Evolutionary conservation across 2,888 invertebrate species (phyloP), one percentile per base, ranked within the genome.

Genomic region (Taenaris catops): DNA sequence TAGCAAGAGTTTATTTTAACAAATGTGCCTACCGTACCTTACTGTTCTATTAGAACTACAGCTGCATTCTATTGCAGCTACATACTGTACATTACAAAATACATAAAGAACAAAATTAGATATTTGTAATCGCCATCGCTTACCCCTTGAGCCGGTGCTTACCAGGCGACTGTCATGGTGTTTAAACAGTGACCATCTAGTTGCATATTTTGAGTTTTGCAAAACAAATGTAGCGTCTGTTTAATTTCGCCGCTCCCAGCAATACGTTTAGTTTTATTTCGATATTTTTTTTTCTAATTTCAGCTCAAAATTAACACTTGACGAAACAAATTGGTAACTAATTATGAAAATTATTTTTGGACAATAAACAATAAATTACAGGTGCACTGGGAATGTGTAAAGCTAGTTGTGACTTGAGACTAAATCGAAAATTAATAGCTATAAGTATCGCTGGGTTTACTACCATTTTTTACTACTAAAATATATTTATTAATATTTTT

Each of bases 141-240:
- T n/a, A n/a, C n/a, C n/a, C n/a, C n/a, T n/a, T n/a, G n/a, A n/a
- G n/a, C n/a, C n/a, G n/a, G n/a, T n/a, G n/a, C n/a, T n/a, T n/a
- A n/a, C n/a, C n/a, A n/a, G n/a, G n/a, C n/a, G n/a, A n/a, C n/a
- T n/a, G n/a, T n/a, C n/a, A n/a, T n/a, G n/a, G n/a, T n/a, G n/a
- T n/a, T n/a, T n/a, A n/a, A n/a, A n/a, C n/a, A n/a, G n/a, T n/a
- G n/a, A n/a, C n/a, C n/a, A n/a, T 56, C 51, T 56, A 62, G 57
- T 55, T 66, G 72, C 69, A 67, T 73, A 62, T 25, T 43, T 53
- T 57, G 46, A 48, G n/a, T 43, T 43, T 28, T 38, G 49, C 42
- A 37, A n/a, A 35, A 34, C 38, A 44, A 45, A 26, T 52, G 46
- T 53, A 53, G 50, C 9, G 18, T 44, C n/a, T n/a, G 34, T 34